These are phyloP conservation scores for Byasa hedistus DNA, from an alignment of 2,888 invertebrate species.

Conservation along the genomic window DNA sequence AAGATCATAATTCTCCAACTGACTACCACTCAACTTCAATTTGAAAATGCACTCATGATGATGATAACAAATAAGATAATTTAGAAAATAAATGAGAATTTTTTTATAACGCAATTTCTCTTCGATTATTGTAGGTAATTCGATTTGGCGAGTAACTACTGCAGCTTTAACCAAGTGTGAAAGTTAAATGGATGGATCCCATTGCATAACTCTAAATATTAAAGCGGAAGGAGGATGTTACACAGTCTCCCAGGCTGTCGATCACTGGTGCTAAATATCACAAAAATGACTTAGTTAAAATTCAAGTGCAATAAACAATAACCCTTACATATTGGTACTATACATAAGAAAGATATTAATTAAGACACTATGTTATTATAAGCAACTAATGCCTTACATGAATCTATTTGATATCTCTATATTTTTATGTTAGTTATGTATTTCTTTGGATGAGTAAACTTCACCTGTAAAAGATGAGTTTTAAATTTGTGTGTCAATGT, in stretches of 20 bases:
- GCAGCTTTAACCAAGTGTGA: constrained; percentile 43
- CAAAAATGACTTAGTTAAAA: constrained; percentile 39
- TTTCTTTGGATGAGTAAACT: constrained; percentile 50
- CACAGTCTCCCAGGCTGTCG: constrained; percentile 56
- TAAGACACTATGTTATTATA: constrained; percentile 25
- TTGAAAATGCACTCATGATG: background rate
- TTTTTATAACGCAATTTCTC: too few relatives aligned
- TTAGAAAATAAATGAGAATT: too few relatives aligned
- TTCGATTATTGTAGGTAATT: too few relatives aligned
- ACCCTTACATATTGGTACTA: constrained; percentile 19
- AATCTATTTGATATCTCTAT: constrained; percentile 29
- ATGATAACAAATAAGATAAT: background rate
- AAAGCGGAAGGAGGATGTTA: constrained; percentile 57
- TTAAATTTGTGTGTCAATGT: constrained; percentile 44
- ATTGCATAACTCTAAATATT: constrained; percentile 54
- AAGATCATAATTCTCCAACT: background rate
- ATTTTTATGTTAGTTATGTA: constrained; percentile 38
- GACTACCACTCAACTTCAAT: background rate
- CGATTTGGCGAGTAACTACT: constrained; percentile 30
- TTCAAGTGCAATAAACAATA: constrained; percentile 34
- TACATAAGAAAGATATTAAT: background rate
- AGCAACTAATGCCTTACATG: constrained; percentile 29
- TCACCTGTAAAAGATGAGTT: constrained; percentile 14
- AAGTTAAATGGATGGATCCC: constrained; percentile 68
- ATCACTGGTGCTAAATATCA: constrained; percentile 63